These are phyloP conservation scores for Grantiella picta DNA, from an alignment of 2,113 vertebrate species.

Conservation along the genomic window DNA sequence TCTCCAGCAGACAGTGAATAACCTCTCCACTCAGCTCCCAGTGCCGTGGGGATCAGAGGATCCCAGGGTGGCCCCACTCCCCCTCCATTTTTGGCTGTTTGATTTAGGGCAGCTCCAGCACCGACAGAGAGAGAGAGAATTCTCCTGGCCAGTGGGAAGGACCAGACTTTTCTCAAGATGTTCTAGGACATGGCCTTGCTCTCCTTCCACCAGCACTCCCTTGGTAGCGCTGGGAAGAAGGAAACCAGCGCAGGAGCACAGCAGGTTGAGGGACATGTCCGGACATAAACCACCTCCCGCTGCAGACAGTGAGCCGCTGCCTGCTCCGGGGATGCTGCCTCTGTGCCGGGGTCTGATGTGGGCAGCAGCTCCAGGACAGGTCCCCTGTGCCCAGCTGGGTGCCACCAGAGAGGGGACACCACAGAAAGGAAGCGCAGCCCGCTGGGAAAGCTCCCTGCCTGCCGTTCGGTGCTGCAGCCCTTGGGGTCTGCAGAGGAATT, in stretches of 20 bases:
- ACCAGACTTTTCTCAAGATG: neutral
- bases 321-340: neutral
- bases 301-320: rapidly evolving
- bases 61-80: neutral
- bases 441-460: neutral
- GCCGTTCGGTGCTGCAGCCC: neutral
- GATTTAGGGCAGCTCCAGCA: neutral
- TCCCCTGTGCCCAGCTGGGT: neutral
- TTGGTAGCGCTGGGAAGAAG: rapidly evolving
- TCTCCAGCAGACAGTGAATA: neutral
- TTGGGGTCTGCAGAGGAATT: conserved; percentile 1
- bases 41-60: neutral
- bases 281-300: neutral
- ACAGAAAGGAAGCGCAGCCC: neutral
- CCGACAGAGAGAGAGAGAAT: rapidly evolving
- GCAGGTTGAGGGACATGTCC: conserved; percentile 7
- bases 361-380: neutral
- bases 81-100: rapidly evolving
- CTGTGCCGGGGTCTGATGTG: rapidly evolving
- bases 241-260: neutral
- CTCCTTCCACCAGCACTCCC: neutral
- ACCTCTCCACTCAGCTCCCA: neutral
- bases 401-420: neutral
- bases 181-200: neutral
- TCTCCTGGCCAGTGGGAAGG: rapidly evolving